These are phyloP conservation scores for Meiosimyza platycephala DNA, from an alignment of 2,888 invertebrate genomes.

Conservation along the genomic window DNA sequence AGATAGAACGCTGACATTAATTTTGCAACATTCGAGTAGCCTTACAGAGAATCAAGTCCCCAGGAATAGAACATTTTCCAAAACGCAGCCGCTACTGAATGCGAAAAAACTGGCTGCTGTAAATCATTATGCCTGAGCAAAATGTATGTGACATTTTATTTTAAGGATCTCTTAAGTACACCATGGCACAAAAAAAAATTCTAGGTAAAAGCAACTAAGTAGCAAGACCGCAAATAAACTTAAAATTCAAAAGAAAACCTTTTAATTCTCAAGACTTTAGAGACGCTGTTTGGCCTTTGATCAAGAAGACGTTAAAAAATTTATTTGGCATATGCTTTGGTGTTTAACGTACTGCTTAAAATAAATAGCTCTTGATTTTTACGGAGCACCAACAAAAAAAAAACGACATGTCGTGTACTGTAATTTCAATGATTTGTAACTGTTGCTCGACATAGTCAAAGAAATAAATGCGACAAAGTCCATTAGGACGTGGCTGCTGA, in stretches of 20 bases:
- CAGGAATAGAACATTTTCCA: no score
- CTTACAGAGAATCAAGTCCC: no score
- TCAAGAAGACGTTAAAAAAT: slow-evolving; percentile 47
- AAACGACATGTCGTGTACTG: slow-evolving; percentile 21
- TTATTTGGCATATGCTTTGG: not conserved
- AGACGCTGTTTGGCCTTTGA: slow-evolving; percentile 53
- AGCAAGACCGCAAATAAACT: not conserved
- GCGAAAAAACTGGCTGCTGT: not conserved
- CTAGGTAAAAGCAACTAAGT: no score
- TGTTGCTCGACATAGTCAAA: slow-evolving; percentile 24
- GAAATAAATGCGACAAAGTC: not conserved
- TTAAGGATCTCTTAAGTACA: not conserved
- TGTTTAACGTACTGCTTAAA: slow-evolving; percentile 11
- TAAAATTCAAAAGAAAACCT: slow-evolving; percentile 30
- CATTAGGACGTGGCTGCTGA: slow-evolving; percentile 10
- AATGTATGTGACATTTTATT: slow-evolving; percentile 24
- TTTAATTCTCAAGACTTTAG: slow-evolving; percentile 19
- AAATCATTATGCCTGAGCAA: slow-evolving; percentile 28
- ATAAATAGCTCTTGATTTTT: slow-evolving; percentile 31
- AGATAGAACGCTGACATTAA: no score
- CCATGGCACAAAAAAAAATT: no score
- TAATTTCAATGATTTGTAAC: slow-evolving; percentile 35
- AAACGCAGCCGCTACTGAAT: not conserved
- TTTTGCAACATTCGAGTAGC: no score
- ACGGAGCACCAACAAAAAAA: not conserved